Base-by-base conservation (phyloP, 1,140 invertebrate species). In the Samia ricini region DNA sequence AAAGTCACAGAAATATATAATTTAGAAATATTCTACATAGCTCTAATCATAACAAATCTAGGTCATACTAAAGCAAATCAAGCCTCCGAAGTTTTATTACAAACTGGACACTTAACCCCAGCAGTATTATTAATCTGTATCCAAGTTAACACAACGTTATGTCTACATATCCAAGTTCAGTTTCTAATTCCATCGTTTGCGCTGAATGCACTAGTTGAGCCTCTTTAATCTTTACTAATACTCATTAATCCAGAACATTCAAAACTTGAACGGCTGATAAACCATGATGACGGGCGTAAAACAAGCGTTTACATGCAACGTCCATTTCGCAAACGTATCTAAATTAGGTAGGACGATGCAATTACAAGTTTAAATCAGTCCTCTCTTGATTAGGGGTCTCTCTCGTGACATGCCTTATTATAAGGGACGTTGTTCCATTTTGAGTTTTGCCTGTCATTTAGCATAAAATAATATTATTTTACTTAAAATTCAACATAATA, bases 351-450 rank as follows among this genome's bases (percentile, higher is more conserved):
- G 54, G 49, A 60, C 56, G 56, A 60, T 69, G 65, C 64, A 69
- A 74, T 74, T 72, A 66, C 69, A 62, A 74, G 65, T 74, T 69
- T 50, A 58, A 60, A 36, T 63, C 15, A 55, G 51, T 56, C 48
- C 49, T 52, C 61, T 33, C n/a, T 60, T 60, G 58, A 66, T 63
- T 63, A 70, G 29, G 63, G 63, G 22, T 36, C 64, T 59, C 56
- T 63, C 50, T 64, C 59, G 71, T 67, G 58, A 60, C 71, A 70
- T 78, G 71, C 66, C 62, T 78, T 71, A 78, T 78, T 76, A 75
- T 76, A 70, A 76, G 69, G 56, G 60, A 7, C 52, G 52, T 24
- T n/a, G 21, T 55, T 55, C 10, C 21, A 23, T 24, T 55, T 55
- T 19, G 52, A 55, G 10, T 55, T 42, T 15, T 42, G 10, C 4